Evolutionary conservation across 2,113 vertebrate genomes (phyloP), one percentile per base, ranked within the genome.

Genomic region (Chroicocephalus ridibundus): DNA sequence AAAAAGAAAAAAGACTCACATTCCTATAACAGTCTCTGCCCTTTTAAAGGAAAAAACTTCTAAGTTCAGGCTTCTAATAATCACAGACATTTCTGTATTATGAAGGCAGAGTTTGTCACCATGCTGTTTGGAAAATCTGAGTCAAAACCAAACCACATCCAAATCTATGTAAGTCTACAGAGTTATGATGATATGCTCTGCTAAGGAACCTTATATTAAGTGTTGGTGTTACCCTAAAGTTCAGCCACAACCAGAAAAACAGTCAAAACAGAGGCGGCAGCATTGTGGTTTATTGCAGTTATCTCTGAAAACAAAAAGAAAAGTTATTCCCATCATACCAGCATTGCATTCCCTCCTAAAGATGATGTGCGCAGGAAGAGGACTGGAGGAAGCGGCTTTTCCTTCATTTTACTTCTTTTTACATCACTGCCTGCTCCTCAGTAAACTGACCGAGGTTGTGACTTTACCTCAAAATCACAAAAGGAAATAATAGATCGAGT

Each of bases 321-420:
- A 51, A 9, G 19, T 47, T 6, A 2, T 24, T 84, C 22, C 27
- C 52, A 52, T 61, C 47, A 65, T 6, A 57, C 2, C 15, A 71
- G 52, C 15, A 40, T 9, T 21, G 24, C 0, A 0, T 46, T 72
- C 24, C 40, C 51, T 75, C 18, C 17, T 32, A 14, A 75, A 72
- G 47, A 79, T 68, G 0, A 0, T 11, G 4, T 25, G 11, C 0
- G 0, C 9, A 31, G 17, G 13, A 8, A 72, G 10, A 77, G 5
- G 54, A 52, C 14, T 42, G 15, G 31, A 86, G 11, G 5, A 86
- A 84, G 40, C 11, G 5, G 16, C 9, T 54, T 71, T 71, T 65
- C 14, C 18, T 36, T 77, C 19, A 8, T 29, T 54, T 70, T 71
- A 2, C 5, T n/a, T 81, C 13, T 29, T 75, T 54, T 88, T 46